phyloP scores from a whole-genome alignment of 2,888 invertebrate genomes.

The Hybos culiciformis region DNA sequence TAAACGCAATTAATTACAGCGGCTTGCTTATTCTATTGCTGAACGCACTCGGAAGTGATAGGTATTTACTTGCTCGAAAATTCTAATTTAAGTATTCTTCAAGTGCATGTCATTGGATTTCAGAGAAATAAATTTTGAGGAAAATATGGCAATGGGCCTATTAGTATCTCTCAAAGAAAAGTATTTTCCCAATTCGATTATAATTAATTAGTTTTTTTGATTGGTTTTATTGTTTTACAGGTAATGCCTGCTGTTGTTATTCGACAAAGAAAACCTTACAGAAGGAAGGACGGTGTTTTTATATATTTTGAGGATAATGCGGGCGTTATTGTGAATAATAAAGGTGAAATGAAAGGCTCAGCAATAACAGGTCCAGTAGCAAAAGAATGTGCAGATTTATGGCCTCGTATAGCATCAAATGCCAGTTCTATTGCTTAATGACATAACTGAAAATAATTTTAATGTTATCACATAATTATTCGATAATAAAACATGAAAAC shows the following conservation, averaged over 20 bases:
- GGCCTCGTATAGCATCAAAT: slow-evolving; percentile 99
- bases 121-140: too few species aligned
- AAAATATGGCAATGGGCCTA: too few species aligned
- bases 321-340: slow-evolving; percentile 98
- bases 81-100: too few species aligned
- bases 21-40: too few species aligned
- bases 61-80: too few species aligned
- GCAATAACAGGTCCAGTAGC: slow-evolving; percentile 99
- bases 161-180: too few species aligned
- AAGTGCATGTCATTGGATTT: too few species aligned
- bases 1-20: too few species aligned
- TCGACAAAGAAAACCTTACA: slow-evolving; percentile 93
- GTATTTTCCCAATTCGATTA: not conserved
- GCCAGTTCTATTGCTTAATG: slow-evolving; percentile 93
- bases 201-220: not conserved
- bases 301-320: slow-evolving; percentile 99
- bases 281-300: slow-evolving; percentile 98
- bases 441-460: too few species aligned
- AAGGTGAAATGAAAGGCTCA: slow-evolving; percentile 99
- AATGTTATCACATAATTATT: too few species aligned
- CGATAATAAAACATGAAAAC: too few species aligned
- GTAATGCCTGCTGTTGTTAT: slow-evolving; percentile 99
- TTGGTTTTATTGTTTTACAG: slow-evolving; percentile 34
- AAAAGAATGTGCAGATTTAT: slow-evolving; percentile 98
- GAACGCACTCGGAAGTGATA: too few species aligned